Evolutionary conservation across 2,888 invertebrate genomes (phyloP).

Genomic region (Patella depressa): DNA sequence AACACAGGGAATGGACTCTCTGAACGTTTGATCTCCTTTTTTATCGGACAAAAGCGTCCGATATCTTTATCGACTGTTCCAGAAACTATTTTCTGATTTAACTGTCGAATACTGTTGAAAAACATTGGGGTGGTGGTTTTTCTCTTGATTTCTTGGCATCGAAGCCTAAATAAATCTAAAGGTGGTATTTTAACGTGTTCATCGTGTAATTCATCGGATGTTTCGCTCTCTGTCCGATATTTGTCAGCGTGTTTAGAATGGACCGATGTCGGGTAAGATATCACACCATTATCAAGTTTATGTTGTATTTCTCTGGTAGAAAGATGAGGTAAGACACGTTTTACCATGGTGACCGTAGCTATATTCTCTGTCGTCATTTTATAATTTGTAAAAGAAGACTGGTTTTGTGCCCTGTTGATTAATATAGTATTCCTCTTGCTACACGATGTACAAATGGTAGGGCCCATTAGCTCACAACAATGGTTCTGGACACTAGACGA

Average conservation of each 20-base stretch:
- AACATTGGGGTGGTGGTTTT: conserved; percentile 41
- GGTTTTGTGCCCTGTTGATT: conserved; percentile 41
- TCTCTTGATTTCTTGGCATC: conserved; percentile 1
- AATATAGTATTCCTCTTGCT: conserved; percentile 45
- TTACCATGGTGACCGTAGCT: conserved; percentile 50
- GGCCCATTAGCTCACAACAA: conserved; percentile 57
- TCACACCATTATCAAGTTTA: conserved; percentile 55
- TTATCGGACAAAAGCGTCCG: conserved; percentile 24
- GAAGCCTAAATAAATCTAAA: background rate
- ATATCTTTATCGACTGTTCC: conserved; percentile 45
- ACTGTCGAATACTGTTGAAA: conserved; percentile 55
- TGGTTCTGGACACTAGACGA: conserved; percentile 28
- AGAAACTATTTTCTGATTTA: conserved; percentile 55
- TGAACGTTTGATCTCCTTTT: background rate
- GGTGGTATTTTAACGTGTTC: conserved; percentile 2
- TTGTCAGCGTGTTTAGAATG: conserved; percentile 16
- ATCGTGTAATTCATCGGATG: conserved; percentile 18
- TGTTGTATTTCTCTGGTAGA: conserved; percentile 55
- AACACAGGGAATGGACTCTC: conserved; percentile 50
- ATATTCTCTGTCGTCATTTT: conserved; percentile 55
- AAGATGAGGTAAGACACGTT: conserved; percentile 51
- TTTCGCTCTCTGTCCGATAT: conserved; percentile 36
- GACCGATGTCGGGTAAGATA: conserved; percentile 34
- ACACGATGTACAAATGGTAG: conserved; percentile 59
- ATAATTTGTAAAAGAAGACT: conserved; percentile 49